Percentiles rank a stretch among this genome's conserved stretches.
These are phyloP conservation scores for Chondrosia reniformis DNA, from an alignment of 37 sponge, comb jelly and placozoan genomes.

Conservation along the genomic window DNA sequence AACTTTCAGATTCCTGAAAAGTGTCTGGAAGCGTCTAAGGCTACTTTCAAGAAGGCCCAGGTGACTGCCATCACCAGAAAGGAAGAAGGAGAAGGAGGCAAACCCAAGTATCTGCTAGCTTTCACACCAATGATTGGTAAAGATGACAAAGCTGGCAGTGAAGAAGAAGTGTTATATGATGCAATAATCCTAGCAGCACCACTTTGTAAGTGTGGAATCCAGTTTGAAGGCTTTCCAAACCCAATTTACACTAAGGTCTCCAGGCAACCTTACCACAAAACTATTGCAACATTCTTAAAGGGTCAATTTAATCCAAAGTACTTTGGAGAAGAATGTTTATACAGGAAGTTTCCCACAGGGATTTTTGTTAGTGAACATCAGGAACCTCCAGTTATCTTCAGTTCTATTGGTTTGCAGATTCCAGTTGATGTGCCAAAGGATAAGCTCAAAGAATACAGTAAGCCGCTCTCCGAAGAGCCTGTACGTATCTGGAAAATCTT, in stretches of 20 bases:
- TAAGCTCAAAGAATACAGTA: conserved; percentile 27
- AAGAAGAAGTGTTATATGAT: conserved; percentile 39
- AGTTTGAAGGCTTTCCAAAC: conserved; percentile 60
- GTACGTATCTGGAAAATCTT: conserved; percentile 74
- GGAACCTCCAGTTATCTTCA: conserved; percentile 43
- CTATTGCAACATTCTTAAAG: conserved; percentile 70
- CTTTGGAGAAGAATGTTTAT: conserved; percentile 23
- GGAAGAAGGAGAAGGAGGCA: neutral
- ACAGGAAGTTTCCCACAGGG: conserved; percentile 40
- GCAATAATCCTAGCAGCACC: conserved; percentile 80
- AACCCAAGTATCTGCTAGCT: conserved; percentile 14
- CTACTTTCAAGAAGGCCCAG: conserved; percentile 33
- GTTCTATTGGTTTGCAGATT: conserved; percentile 27
- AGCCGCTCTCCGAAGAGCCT: conserved; percentile 37
- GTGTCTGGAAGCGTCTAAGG: conserved; percentile 50
- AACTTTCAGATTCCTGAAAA: conserved; percentile 64
- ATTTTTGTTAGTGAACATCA: conserved; percentile 39
- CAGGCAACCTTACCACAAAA: conserved; percentile 57
- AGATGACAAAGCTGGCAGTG: neutral
- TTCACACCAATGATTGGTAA: neutral
- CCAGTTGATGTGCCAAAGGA: conserved; percentile 50
- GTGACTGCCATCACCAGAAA: conserved; percentile 37
- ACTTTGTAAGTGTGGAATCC: conserved; percentile 36
- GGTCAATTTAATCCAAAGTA: conserved; percentile 55
- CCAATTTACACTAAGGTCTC: conserved; percentile 40